phyloP scores from a whole-genome alignment of 2,113 vertebrate species.

The Salminus brasiliensis region DNA sequence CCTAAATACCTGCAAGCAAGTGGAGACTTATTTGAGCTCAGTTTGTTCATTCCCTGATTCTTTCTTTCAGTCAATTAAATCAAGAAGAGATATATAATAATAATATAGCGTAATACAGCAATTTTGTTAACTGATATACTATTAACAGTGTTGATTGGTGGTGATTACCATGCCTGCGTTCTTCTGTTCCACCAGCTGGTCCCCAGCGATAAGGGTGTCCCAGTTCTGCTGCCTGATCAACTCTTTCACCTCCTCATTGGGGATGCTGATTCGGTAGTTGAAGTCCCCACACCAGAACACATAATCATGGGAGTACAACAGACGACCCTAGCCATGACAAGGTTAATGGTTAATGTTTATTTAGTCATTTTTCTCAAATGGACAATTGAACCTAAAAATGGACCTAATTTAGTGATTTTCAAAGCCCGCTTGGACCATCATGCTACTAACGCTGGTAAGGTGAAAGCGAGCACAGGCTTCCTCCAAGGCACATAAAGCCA shows the following conservation, averaged over 20 bases:
- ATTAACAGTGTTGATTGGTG: too few relatives aligned
- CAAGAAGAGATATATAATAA: neutral
- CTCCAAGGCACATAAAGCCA: too few relatives aligned
- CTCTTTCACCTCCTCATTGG: slow-evolving; percentile 97
- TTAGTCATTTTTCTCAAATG: too few relatives aligned
- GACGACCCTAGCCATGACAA: slow-evolving; percentile 80
- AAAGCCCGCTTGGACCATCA: too few relatives aligned
- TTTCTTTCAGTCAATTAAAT: neutral
- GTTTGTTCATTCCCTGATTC: neutral
- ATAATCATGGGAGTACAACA: slow-evolving; percentile 96
- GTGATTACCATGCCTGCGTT: slow-evolving; percentile 84
- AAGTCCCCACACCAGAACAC: slow-evolving; percentile 99
- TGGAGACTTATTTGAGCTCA: neutral
- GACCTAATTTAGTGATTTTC: too few relatives aligned
- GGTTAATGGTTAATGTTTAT: too few relatives aligned
- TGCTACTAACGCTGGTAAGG: too few relatives aligned
- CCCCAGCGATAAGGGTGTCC: slow-evolving; percentile 90
- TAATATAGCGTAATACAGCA: neutral
- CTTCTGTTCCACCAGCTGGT: slow-evolving; percentile 94
- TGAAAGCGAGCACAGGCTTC: too few relatives aligned
- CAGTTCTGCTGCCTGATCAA: slow-evolving; percentile 92
- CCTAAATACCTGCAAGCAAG: slow-evolving; percentile 83
- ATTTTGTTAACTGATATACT: neutral
- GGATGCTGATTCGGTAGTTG: slow-evolving; percentile 93
- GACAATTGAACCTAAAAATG: too few relatives aligned